Conservation (phyloP, 2,888 invertebrate species). For the Tachystola acroxantha region DNA sequence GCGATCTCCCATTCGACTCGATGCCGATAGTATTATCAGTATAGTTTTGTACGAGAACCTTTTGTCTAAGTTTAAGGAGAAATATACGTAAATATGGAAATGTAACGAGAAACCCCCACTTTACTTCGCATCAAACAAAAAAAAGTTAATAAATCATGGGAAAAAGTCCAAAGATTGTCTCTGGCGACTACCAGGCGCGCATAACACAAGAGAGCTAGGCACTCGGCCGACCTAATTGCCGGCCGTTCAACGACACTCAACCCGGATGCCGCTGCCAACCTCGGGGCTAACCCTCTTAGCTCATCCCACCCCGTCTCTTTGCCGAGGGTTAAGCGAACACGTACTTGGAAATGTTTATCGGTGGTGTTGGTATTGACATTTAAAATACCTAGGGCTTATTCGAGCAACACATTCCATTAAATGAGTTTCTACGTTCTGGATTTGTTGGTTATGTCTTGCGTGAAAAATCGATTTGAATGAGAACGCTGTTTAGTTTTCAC, state of each 20-base stretch:
- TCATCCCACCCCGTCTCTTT: slow-evolving; percentile 23
- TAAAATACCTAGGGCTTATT: slow-evolving; percentile 9
- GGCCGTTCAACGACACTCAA: slow-evolving; percentile 64
- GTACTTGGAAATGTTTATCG: slow-evolving; percentile 20
- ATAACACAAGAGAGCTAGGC: slow-evolving; percentile 35
- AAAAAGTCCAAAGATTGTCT: neutral
- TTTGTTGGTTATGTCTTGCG: no score
- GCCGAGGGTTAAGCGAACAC: slow-evolving; percentile 32
- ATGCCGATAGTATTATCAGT: no score
- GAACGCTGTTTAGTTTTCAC: no score
- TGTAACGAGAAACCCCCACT: no score
- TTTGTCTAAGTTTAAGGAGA: no score
- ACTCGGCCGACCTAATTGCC: slow-evolving; percentile 64
- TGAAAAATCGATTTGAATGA: no score
- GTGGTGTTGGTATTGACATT: slow-evolving; percentile 15
- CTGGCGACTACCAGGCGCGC: slow-evolving; percentile 22
- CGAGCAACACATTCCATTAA: neutral
- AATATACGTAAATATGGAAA: no score
- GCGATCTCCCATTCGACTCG: no score
- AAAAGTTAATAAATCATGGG: neutral
- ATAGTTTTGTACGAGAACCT: no score
- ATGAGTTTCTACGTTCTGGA: no score
- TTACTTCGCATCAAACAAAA: no score
- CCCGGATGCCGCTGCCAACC: slow-evolving; percentile 54
- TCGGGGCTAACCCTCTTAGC: slow-evolving; percentile 26